Base-by-base conservation (phyloP, 2,113 vertebrate species). In the Athene noctua region DNA sequence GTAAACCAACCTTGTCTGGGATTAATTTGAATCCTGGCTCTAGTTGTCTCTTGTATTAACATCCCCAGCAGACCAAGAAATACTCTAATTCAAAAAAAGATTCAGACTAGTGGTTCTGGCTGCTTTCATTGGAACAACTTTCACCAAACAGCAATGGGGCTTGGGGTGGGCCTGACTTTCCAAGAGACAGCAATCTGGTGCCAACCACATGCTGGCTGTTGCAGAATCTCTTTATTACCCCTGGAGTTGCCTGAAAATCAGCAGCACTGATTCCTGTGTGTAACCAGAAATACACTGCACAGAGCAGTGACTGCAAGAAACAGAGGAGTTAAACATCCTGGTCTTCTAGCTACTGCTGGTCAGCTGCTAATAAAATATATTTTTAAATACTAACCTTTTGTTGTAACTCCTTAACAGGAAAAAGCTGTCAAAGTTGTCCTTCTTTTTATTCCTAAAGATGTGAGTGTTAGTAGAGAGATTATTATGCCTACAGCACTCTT, bases 21-120 rank as follows among this genome's bases (percentile, higher is more conserved):
- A 93, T 62, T 95, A 90, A 90, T 95, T 65, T 93, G 61, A 70
- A 15, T 68, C 21, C 61, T 92, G 72, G n/a, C 32, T 88, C 40
- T 78, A 55, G 9, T 52, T 94, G 32, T n/a, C 59, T 80, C 40
- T 73, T 86, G 44, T 47, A 40, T 86, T 84, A 94, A 75, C 83
- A 88, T 55, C 38, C 66, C 19, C 65, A 86, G n/a, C 20, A 66
- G 77, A 80, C 72, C 61, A 87, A 88, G 47, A 92, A 87, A 1
- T 59, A 77, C 34, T 74, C 82, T 18, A 47, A 88, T 91, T 83
- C 10, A 42, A 51, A 81, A 67, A 85, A 75, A n/a, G 7, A 25
- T 65, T 79, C 51, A 40, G n/a, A 30, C 14, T 57, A 42, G 36
- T 81, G 29, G 30, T 79, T 88, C 75, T 88, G 81, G 38, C 80